Evolutionary conservation across 2,113 vertebrate genomes (phyloP).

Genomic region (Corythornis cristatus): DNA sequence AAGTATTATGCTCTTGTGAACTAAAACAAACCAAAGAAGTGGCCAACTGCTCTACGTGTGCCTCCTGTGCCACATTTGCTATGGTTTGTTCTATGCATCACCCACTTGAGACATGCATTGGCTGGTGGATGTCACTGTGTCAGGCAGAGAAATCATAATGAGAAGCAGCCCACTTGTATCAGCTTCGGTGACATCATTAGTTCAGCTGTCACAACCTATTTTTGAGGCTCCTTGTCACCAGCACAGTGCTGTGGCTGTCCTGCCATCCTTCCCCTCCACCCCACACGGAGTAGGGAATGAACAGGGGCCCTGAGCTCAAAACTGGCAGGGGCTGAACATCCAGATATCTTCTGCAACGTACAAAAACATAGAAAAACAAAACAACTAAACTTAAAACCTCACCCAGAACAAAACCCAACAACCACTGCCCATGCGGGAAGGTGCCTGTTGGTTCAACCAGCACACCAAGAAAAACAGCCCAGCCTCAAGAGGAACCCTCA

Average conservation of each 20-base stretch:
- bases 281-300: not conserved
- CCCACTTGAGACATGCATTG: not conserved
- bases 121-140: not conserved
- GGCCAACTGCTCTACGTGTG: not conserved
- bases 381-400: rapidly evolving
- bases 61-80: not conserved
- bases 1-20: not conserved
- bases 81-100: not conserved
- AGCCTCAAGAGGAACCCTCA: not conserved
- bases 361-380: not conserved
- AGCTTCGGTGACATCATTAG: not conserved
- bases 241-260: not conserved
- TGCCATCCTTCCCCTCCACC: not conserved
- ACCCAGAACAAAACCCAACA: not conserved
- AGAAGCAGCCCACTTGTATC: not conserved
- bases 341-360: not conserved
- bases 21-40: not conserved
- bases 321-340: not conserved
- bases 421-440: rapidly evolving
- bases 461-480: rapidly evolving
- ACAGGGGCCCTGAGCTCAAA: not conserved
- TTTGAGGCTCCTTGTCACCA: not conserved
- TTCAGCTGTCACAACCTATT: conserved; percentile 10
- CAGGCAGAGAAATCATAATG: not conserved
- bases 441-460: not conserved